Percentiles rank a stretch among this genome's conserved stretches.
phyloP scores from a whole-genome alignment of 2,113 vertebrate species.

The Oxyura jamaicensis region DNA sequence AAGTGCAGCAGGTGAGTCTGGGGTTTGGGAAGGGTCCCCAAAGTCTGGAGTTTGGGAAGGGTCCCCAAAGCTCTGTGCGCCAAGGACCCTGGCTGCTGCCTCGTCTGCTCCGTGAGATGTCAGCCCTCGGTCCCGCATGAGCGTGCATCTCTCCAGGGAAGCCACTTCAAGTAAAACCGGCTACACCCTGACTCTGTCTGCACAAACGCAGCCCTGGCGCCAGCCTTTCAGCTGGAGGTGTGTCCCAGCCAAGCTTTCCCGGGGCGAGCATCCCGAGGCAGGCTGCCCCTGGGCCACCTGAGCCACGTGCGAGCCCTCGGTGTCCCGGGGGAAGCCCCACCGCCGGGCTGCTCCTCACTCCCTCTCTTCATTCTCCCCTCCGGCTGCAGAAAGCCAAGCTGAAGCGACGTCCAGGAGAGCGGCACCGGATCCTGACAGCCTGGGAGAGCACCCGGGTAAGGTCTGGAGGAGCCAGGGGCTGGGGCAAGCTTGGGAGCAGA shows the following conservation, averaged over 20 bases:
- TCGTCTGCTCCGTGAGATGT: background rate
- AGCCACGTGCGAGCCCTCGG: background rate
- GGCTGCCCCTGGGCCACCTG: background rate
- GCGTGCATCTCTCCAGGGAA: background rate
- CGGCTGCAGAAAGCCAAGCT: conserved; percentile 58
- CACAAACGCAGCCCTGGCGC: background rate
- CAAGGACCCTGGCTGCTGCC: background rate
- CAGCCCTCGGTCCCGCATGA: background rate
- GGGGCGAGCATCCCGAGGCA: background rate
- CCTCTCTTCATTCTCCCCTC: background rate
- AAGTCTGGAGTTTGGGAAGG: background rate
- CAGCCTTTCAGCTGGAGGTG: background rate
- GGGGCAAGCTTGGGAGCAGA: background rate
- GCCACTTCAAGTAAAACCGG: background rate
- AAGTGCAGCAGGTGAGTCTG: background rate
- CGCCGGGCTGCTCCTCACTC: background rate
- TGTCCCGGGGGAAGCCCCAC: background rate
- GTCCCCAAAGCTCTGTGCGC: background rate
- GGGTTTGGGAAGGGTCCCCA: background rate
- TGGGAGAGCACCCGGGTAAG: conserved; percentile 78
- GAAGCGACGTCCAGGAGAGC: conserved; percentile 64
- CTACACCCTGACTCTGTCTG: background rate
- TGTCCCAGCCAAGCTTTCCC: background rate
- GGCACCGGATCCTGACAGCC: conserved; percentile 71
- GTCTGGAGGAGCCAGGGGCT: background rate